phyloP scores from a whole-genome alignment of 1,140 invertebrate genomes.

The Lepidostoma basale region DNA sequence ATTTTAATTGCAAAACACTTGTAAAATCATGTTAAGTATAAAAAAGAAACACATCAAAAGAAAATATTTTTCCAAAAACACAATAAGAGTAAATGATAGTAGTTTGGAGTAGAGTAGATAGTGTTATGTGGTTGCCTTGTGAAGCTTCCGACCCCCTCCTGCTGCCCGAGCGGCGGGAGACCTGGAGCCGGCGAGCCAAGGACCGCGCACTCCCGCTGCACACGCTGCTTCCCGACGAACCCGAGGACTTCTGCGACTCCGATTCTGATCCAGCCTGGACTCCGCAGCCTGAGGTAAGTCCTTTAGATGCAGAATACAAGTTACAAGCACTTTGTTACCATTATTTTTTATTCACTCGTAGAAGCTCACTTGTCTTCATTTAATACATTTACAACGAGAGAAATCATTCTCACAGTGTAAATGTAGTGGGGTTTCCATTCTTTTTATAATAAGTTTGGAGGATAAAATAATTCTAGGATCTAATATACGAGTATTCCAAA shows the following conservation, averaged over 20 bases:
- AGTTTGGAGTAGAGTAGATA: constrained; percentile 38
- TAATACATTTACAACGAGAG: too few relatives aligned
- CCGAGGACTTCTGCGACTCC: constrained; percentile 65
- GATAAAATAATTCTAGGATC: too few relatives aligned
- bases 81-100: constrained; percentile 32
- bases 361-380: too few relatives aligned
- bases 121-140: constrained; percentile 40
- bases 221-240: constrained; percentile 50
- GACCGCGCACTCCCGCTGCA: constrained; percentile 45
- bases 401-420: too few relatives aligned
- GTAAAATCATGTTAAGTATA: too few relatives aligned
- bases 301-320: too few relatives aligned
- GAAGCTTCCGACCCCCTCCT: constrained; percentile 56
- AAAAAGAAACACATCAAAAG: constrained; percentile 14
- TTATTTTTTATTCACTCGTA: too few relatives aligned
- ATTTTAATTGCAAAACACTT: constrained; percentile 12
- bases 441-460: too few relatives aligned
- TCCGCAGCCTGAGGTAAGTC: constrained; percentile 62
- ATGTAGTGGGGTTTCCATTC: too few relatives aligned
- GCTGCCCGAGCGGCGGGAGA: constrained; percentile 66
- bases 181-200: constrained; percentile 69
- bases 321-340: too few relatives aligned
- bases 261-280: constrained; percentile 78
- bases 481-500: too few relatives aligned
- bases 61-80: constrained; percentile 46